Conservation (phyloP, 2,113 vertebrate genomes). For the Nycticebus coucang region DNA sequence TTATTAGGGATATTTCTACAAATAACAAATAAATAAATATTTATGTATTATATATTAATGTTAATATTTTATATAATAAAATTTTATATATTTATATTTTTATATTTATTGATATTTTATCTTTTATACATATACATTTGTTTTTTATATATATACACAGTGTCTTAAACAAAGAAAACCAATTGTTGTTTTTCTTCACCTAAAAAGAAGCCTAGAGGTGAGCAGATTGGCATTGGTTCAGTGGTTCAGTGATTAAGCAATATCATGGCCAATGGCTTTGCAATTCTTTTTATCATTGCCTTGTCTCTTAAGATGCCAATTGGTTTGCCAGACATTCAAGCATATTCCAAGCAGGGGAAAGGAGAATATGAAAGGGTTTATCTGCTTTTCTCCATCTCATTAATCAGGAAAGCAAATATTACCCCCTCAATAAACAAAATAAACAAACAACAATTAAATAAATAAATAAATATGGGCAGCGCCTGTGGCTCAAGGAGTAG, state of each 20-base stretch:
- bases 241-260: background rate
- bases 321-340: background rate
- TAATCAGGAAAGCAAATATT: conserved; percentile 4
- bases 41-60: too few species aligned
- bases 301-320: background rate
- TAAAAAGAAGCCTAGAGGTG: background rate
- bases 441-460: too few species aligned
- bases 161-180: background rate
- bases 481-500: too few species aligned
- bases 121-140: too few species aligned
- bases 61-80: too few species aligned
- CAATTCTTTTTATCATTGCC: background rate
- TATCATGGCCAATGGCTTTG: background rate
- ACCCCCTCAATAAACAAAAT: background rate
- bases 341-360: background rate
- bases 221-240: background rate
- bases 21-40: background rate
- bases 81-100: too few species aligned
- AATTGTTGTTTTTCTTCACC: background rate
- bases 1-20: background rate
- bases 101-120: too few species aligned
- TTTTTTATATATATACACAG: too few species aligned
- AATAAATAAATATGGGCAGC: too few species aligned
- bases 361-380: background rate
- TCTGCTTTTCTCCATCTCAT: background rate